A percentile compares a stretch with the other conserved stretches of the same genome.
Evolutionary conservation across 2,797 vertebrate species (phyloP).

Genomic region (Urophycis tenuis): DNA sequence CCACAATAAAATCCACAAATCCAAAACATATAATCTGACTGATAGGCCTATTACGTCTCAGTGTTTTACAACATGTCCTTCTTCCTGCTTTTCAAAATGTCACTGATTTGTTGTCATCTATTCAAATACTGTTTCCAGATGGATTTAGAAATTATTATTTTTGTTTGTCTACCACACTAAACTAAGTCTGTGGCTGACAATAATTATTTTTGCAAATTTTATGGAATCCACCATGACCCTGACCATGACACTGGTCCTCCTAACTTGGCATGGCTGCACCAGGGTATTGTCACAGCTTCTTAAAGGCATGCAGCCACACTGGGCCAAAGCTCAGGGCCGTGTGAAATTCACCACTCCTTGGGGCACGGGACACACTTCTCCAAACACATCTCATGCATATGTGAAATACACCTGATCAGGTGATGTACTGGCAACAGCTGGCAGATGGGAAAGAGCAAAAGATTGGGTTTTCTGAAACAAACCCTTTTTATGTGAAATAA

Average conservation of each 20-base stretch:
- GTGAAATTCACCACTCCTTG: constrained; percentile 62
- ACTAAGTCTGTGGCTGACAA: background rate
- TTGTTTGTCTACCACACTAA: background rate
- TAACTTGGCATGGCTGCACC: background rate
- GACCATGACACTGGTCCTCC: too few relatives aligned
- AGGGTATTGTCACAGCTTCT: background rate
- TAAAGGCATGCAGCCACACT: background rate
- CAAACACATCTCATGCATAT: constrained; percentile 20
- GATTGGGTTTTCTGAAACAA: background rate
- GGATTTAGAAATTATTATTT: background rate
- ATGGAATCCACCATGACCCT: background rate
- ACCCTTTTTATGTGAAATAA: background rate
- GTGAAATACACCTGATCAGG: constrained; percentile 5
- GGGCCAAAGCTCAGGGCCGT: constrained; percentile 50
- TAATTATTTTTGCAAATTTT: background rate
- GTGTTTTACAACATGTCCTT: background rate
- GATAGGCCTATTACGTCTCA: background rate
- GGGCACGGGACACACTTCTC: constrained; percentile 30
- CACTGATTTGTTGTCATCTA: background rate
- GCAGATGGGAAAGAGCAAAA: background rate
- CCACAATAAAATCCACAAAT: background rate
- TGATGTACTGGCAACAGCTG: background rate
- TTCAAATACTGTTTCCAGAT: background rate
- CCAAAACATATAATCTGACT: background rate
- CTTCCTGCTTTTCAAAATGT: background rate